Evolutionary conservation across 2,888 invertebrate genomes (phyloP), one percentile per base, ranked within the genome.

Genomic region (Hipparchia sbordonii): DNA sequence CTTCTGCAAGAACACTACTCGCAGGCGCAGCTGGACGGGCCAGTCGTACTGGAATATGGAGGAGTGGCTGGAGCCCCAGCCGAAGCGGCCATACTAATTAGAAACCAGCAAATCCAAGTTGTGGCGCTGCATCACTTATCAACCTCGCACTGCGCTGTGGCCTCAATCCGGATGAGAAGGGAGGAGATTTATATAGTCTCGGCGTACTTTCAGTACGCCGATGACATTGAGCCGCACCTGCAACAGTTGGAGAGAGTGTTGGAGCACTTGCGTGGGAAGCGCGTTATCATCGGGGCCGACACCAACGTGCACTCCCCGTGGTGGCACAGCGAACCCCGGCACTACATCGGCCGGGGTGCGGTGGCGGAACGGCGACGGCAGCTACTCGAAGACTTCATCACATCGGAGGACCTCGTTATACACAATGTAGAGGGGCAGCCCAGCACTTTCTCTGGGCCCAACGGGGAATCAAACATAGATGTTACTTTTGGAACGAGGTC

Each of bases 1-100:
- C 61, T 70, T 54, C 12, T 61, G 7, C 69, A 70, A 54, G 69
- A 70, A 62, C 69, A 61, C 2, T 67, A 67, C 45, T 45, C 39
- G 12, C 33, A 56, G 56, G 45, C 56, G 56, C 39, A 39, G 45
- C 56, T 1, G 45, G 56, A 45, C 9, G 23, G 9, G 9, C 39
- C 13, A 4, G 52, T 8, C 5, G 7, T 56, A 7, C 2, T 23
- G 3, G 7, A 33, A 6, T 62, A 5, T 13, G 67, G 52, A 23
- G 23, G 23, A 23, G 23, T 23, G 23, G 23, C 23, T 6, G 1
- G 2, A 12, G 46, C 33, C 12, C 56, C 39, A 7, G 23, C 23
- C 23, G 5, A 67, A 12, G 51, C 67, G 8, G 67, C 52, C 2
- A 45, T 67, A 6, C 7, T 3, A 1, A 4, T 56, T 3, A 8